Evolutionary conservation across 2,888 invertebrate genomes (phyloP), one percentile per base, ranked within the genome.

Genomic region (Willowsia nigromaculata): DNA sequence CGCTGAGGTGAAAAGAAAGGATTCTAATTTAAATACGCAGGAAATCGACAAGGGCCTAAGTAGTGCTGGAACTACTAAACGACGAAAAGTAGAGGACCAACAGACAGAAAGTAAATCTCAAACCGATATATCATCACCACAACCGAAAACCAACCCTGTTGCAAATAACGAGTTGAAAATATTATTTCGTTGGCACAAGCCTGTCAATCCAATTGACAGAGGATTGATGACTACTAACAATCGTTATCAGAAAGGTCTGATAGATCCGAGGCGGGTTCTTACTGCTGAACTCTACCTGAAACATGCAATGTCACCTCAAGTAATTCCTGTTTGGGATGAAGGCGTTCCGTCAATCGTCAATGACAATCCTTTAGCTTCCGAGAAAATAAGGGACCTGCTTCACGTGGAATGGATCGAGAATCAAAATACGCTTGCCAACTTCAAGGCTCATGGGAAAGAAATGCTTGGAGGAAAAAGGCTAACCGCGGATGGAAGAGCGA

Each of bases 151-250:
- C 2, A 56, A 56, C 2, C 27, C 6, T 1, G 15, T 3, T 1
- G 9, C n/a, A 1, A 25, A n/a, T 30, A 27, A 27, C 18, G 47
- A 65, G 27, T 37, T 85, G 22, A 85, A 78, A 50, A 78, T 85
- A 22, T 37, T 50, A 5, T 65, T 85, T 7, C 27, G 78, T 1
- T 47, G 53, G 40, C 13, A 40, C 37, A 71, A 68, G 40, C 80
- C 81, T 6, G 86, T 87, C 0, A 87, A 87, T 30, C 85, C 85
- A 5, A 18, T 85, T 0, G 76, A 76, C 18, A 65, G 25, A 9
- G 15, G 9, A 6, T 11, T 82, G 25, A 30, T 74, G 6, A 30
- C 9, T 56, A 30, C 9, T 56, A 25, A 22, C 9, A 2, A 2
- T 1, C 11, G 33, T 5, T 85, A 65, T 33, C n/a, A 25, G 1